These are phyloP conservation scores for Eulemur rufifrons DNA, from an alignment of 2,113 vertebrate genomes.

Conservation along the genomic window DNA sequence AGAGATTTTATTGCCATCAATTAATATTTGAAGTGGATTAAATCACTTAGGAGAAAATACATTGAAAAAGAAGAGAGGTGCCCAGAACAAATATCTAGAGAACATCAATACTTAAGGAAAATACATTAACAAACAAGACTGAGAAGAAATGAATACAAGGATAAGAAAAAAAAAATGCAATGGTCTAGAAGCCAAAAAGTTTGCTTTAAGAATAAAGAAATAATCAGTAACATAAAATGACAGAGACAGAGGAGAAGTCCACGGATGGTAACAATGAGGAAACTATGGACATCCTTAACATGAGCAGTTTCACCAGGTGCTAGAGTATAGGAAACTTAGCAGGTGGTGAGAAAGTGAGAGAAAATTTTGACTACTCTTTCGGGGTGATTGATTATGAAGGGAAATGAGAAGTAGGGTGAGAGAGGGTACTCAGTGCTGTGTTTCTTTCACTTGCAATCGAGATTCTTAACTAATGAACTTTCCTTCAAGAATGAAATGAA, in stretches of 20 bases:
- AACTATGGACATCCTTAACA: neutral
- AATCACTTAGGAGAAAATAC: neutral
- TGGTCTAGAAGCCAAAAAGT: neutral
- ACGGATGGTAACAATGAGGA: rapidly evolving
- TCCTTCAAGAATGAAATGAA: neutral
- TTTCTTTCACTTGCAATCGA: neutral
- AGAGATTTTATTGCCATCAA: neutral
- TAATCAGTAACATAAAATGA: neutral
- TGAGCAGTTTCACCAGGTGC: neutral
- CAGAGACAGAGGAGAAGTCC: neutral
- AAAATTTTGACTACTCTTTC: neutral
- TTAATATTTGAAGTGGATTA: neutral
- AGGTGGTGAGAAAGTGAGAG: neutral
- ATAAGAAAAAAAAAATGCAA: neutral
- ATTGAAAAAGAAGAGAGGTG: neutral
- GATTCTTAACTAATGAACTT: neutral
- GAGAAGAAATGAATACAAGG: neutral
- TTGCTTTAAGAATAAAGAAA: neutral
- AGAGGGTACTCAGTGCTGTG: neutral
- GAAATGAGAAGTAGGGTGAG: neutral
- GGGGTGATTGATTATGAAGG: neutral
- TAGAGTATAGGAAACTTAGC: neutral
- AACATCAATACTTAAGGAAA: neutral
- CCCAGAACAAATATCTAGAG: neutral
- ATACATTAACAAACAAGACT: neutral